phyloP scores from a whole-genome alignment of 2,113 vertebrate species.

The Illadopsis cleaveri region DNA sequence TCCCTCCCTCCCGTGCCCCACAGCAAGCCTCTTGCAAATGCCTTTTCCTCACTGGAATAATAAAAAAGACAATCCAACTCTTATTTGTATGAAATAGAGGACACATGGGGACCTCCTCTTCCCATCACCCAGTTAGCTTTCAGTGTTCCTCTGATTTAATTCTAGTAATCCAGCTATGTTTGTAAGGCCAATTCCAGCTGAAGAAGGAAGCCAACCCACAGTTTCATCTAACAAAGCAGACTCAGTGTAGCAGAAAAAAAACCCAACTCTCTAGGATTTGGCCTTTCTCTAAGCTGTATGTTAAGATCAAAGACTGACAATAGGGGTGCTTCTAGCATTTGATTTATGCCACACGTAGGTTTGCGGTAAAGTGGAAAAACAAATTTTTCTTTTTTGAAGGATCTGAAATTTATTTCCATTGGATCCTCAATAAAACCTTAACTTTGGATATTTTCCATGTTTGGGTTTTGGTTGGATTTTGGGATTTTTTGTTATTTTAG shows the following conservation, averaged over 20 bases:
- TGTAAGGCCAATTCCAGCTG: background rate
- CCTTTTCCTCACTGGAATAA: background rate
- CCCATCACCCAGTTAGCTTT: background rate
- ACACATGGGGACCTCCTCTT: background rate
- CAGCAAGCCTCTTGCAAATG: background rate
- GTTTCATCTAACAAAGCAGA: background rate
- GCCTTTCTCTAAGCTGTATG: background rate
- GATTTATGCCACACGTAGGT: background rate
- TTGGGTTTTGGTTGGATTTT: background rate
- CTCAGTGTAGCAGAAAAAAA: background rate
- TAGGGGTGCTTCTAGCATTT: background rate
- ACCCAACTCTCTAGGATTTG: background rate
- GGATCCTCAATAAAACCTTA: background rate
- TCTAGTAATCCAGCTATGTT: background rate
- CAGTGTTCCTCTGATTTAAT: background rate
- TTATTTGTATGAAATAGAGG: background rate
- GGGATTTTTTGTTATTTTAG: background rate
- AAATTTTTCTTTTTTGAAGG: background rate
- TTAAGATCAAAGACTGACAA: constrained; percentile 18
- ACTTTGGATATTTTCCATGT: background rate
- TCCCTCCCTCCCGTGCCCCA: background rate
- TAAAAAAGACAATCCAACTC: background rate
- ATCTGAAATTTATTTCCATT: background rate
- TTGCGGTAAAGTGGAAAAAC: background rate
- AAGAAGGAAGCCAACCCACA: background rate